Evolutionary conservation across 2,797 vertebrate genomes (phyloP).

Genomic region (Linurgus olivaceus): DNA sequence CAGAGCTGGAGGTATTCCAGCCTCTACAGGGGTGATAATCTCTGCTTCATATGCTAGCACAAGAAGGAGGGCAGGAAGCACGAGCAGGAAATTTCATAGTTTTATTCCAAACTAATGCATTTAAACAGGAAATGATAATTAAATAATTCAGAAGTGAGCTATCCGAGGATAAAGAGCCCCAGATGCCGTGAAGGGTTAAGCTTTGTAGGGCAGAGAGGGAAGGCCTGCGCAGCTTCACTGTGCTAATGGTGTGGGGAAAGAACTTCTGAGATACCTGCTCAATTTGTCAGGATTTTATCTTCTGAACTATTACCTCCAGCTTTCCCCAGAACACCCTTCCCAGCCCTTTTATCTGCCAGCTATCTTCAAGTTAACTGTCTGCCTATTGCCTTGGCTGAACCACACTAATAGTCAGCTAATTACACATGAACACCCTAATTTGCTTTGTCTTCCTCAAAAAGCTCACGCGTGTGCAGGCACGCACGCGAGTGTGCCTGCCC

Average conservation of each 20-base stretch:
- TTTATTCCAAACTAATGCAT: neutral
- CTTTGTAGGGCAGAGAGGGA: neutral
- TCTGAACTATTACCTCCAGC: constrained; percentile 1
- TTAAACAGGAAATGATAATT: neutral
- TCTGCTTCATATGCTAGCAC: neutral
- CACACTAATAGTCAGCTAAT: constrained; percentile 51
- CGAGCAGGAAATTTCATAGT: neutral
- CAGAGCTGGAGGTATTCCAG: neutral
- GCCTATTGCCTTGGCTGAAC: constrained; percentile 40
- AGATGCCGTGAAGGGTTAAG: neutral
- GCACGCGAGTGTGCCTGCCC: neutral
- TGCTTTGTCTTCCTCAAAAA: constrained; percentile 41
- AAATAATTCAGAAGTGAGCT: neutral
- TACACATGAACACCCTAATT: constrained; percentile 43
- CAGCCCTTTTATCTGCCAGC: neutral
- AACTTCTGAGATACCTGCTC: constrained; percentile 5
- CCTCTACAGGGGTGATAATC: neutral
- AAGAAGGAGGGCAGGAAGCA: neutral
- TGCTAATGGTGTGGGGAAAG: neutral
- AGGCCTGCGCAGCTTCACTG: neutral
- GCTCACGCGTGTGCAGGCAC: neutral
- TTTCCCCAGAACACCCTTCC: neutral
- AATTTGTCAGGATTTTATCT: constrained; percentile 32
- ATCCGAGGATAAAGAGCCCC: neutral
- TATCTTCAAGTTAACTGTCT: constrained; percentile 7